phyloP scores from a whole-genome alignment of 2,113 vertebrate genomes.

The Entomyzon cyanotis region DNA sequence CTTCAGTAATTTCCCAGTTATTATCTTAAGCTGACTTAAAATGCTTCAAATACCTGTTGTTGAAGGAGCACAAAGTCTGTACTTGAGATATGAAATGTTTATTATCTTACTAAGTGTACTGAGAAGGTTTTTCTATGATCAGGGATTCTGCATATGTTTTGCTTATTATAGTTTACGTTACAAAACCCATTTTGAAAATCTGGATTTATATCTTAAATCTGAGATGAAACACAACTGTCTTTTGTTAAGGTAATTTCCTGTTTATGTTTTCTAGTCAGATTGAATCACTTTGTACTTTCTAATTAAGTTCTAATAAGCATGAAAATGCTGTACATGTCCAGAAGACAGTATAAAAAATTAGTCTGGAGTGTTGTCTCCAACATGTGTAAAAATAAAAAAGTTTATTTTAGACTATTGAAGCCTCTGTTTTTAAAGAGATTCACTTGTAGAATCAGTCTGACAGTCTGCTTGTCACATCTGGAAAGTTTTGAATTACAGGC shows the following conservation, averaged over 20 bases:
- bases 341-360: neutral
- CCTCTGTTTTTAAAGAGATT: neutral
- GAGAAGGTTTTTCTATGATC: neutral
- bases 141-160: neutral
- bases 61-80: neutral
- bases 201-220: neutral
- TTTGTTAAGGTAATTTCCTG: neutral
- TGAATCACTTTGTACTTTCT: neutral
- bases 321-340: neutral
- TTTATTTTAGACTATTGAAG: neutral
- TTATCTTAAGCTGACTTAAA: neutral
- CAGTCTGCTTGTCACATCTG: neutral
- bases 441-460: neutral
- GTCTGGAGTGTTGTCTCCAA: neutral
- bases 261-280: neutral
- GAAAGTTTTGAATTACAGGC: neutral
- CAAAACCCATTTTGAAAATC: neutral
- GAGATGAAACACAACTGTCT: neutral
- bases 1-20: neutral
- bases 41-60: neutral
- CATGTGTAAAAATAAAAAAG: neutral
- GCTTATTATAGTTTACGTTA: neutral
- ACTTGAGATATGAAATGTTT: neutral
- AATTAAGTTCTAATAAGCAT: neutral
- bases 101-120: neutral